Evolutionary conservation across 2,797 vertebrate genomes (phyloP), one percentile per base, ranked within the genome.

Genomic region (Falco concolor): DNA sequence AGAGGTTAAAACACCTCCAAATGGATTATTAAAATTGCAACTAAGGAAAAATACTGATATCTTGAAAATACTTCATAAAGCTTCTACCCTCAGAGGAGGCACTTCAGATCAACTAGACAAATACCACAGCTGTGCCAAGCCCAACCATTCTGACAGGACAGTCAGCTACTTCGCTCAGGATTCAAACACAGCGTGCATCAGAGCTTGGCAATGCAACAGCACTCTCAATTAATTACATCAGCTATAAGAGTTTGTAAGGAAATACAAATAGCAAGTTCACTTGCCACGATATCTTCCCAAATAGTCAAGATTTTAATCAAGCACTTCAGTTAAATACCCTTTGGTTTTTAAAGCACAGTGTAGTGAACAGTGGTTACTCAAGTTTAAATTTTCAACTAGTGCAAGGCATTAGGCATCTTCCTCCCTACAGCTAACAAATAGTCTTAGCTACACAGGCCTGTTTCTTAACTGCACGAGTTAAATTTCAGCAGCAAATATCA

Each of bases 121-220:
- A 30, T 4, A 52, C 8, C 4, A 3, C 18, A 87, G 53, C 49
- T 4, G 1, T 17, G 44, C 40, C 30, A 54, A 86, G 77, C 49
- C 27, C 14, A 67, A 56, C 6, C 20, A 44, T 4, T 74, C 68
- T 65, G 53, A 77, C 49, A 44, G 18, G 28, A 30, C 52, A 84
- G 18, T 8, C 38, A 27, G 24, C n/a, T 32, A 3, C 38, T 15
- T 0, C 38, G 60, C 13, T 93, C 61, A 90, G 16, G 24, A 84
- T 50, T 52, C 52, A 36, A 0, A 0, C 9, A 44, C 12, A 45
- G 27, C 0, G 0, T 1, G 13, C 0, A 0, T 40, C 64, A 64
- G 23, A 85, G 47, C 20, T 57, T 70, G 68, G 34, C 1, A 74
- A 80, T 0, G 0, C 34, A 56, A 59, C 50, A 75, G 38, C 64